A percentile compares a stretch with the other conserved stretches of the same genome.
phyloP scores from a whole-genome alignment of 2,797 vertebrate species.

The Tolypeutes matacus region DNA sequence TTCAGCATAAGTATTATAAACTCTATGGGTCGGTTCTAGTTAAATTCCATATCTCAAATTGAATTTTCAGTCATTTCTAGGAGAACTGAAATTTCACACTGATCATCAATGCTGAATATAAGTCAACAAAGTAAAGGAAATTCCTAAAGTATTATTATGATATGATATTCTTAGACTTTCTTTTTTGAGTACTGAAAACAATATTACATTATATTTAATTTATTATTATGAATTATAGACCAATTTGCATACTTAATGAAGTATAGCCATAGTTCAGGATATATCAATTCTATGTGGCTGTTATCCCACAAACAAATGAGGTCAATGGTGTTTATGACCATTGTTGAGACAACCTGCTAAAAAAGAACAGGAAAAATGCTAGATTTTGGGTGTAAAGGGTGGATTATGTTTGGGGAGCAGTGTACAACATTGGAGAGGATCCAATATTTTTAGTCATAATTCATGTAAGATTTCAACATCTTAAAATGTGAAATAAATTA shows the following conservation, averaged over 20 bases:
- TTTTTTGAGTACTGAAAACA: not conserved
- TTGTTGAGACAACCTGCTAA: not conserved
- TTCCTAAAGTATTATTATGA: slow-evolving; percentile 29
- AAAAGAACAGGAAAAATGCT: not conserved
- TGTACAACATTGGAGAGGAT: not conserved
- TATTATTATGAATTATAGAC: not conserved
- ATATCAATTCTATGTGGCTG: not conserved
- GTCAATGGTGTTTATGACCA: not conserved
- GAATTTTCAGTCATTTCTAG: slow-evolving; percentile 72
- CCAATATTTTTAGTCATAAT: not conserved
- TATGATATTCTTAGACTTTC: not conserved
- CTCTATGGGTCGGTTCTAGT: slow-evolving; percentile 56
- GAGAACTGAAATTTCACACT: slow-evolving; percentile 67
- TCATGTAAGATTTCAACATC: not conserved
- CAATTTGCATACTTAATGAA: slow-evolving; percentile 7
- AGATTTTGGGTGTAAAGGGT: not conserved
- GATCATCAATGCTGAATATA: slow-evolving; percentile 57
- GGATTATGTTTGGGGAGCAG: not conserved
- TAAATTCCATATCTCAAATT: slow-evolving; percentile 70
- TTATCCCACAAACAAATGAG: not conserved
- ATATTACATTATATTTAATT: slow-evolving; percentile 19
- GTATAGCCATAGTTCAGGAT: not conserved
- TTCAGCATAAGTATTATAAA: slow-evolving; percentile 35
- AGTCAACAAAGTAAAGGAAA: slow-evolving; percentile 63
- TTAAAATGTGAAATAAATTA: not conserved